Conservation (phyloP, 2,888 invertebrate species). For the Chirona hameri region DNA sequence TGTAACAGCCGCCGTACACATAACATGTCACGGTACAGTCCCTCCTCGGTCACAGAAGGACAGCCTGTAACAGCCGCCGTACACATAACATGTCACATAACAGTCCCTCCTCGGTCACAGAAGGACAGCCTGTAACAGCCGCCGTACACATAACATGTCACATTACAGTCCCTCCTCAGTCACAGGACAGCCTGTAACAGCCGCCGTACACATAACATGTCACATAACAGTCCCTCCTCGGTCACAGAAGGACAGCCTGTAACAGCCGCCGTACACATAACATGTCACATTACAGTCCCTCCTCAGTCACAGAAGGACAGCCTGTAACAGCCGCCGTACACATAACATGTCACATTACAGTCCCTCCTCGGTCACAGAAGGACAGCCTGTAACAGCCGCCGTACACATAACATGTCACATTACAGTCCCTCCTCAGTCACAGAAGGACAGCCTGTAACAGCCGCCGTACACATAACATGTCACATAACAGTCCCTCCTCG, state of each 20-base stretch:
- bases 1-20: neutral
- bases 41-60: too few species aligned
- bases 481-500: too few species aligned
- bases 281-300: neutral
- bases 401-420: neutral
- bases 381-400: neutral
- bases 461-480: neutral
- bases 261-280: neutral
- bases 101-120: too few species aligned
- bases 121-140: neutral
- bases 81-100: neutral
- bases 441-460: neutral
- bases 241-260: too few species aligned
- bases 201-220: neutral
- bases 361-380: too few species aligned
- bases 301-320: too few species aligned
- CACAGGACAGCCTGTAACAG: neutral
- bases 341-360: neutral
- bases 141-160: neutral
- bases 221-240: too few species aligned
- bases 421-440: neutral
- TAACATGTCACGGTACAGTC: neutral
- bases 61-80: neutral
- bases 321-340: neutral
- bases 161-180: neutral